Evolutionary conservation across 2,888 invertebrate genomes (phyloP), one percentile per base, ranked within the genome.

Genomic region (Hirtodrosophila duncani): DNA sequence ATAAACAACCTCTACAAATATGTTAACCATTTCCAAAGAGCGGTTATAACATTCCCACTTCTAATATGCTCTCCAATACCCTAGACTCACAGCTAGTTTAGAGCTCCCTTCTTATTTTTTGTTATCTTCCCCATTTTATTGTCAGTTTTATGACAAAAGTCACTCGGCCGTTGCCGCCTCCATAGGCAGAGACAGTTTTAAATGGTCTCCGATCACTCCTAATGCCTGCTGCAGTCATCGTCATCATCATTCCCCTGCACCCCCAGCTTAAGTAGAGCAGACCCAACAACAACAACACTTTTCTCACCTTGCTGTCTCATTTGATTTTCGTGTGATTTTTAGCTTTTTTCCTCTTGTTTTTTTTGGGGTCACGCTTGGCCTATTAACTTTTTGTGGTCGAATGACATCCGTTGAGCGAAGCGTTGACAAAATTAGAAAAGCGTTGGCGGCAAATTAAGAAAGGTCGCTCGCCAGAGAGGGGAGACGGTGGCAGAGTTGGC

Each of bases 301-400:
- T 68, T 71, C 71, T 67, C 67, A 67, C 70, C 67, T 67, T 61
- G 50, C 46, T 59, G 55, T 63, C 50, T 39, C 39, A 21, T 18
- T 30, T 26, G 11, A 23, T n/a, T 44, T 30, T 45, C 36, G 9
- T 23, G 17, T 29, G 39, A 14, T 44, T 24, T 38, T 44, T 24
- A n/a, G n/a, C n/a, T n/a, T n/a, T 16, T 16, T 29, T 31, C 5
- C 30, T 46, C 27, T 17, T 45, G 51, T 43, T 30, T 31, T 20
- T 72, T 71, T 74, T 59, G 58, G 59, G 72, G 75, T 78, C 75
- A 70, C 26, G 64, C 49, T 30, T 31, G 55, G 60, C 70, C 81
- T 78, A 75, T 78, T 75, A 69, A 70, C 64, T 70, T 80, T 74
- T 71, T 71, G 77, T 63, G 80, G 80, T 62, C 56, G 38, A 17